Conservation (phyloP, 2,888 invertebrate genomes). For the Leptopilina myrica region DNA sequence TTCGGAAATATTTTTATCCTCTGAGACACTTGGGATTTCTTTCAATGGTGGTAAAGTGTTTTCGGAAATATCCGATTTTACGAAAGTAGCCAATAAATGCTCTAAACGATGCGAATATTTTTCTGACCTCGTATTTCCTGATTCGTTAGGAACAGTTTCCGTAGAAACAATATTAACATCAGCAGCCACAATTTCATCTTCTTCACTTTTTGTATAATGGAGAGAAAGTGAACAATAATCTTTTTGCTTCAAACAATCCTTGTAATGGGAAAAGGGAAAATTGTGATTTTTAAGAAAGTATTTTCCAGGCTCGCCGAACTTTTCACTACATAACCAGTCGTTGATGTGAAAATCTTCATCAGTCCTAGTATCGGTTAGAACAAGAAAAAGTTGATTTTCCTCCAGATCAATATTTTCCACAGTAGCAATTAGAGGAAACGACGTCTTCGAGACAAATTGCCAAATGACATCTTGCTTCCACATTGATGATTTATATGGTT, state of each 20-base stretch:
- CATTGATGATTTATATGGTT: conserved; percentile 56
- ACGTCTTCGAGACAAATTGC: conserved; percentile 57
- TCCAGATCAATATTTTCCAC: conserved; percentile 57
- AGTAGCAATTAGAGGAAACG: conserved; percentile 61
- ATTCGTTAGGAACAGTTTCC: too few relatives aligned
- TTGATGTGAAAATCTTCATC: conserved; percentile 66
- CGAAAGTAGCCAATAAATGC: too few relatives aligned
- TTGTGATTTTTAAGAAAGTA: conserved; percentile 67
- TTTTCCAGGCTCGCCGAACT: conserved; percentile 64
- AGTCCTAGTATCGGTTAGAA: conserved; percentile 64
- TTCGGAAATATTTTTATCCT: neutral
- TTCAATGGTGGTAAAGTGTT: neutral
- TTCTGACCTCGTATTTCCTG: too few relatives aligned
- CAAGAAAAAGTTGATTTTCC: conserved; percentile 69
- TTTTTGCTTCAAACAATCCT: conserved; percentile 37
- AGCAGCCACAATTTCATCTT: too few relatives aligned
- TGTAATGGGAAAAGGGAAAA: conserved; percentile 57
- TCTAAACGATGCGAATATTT: too few relatives aligned
- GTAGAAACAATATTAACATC: too few relatives aligned
- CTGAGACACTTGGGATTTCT: neutral
- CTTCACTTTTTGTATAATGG: neutral
- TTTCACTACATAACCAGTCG: conserved; percentile 68
- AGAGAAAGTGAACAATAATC: conserved; percentile 29
- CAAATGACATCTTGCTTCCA: conserved; percentile 60
- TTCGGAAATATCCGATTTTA: neutral